Conservation (phyloP, 2,888 invertebrate genomes). For the Andrena haemorrhoa region DNA sequence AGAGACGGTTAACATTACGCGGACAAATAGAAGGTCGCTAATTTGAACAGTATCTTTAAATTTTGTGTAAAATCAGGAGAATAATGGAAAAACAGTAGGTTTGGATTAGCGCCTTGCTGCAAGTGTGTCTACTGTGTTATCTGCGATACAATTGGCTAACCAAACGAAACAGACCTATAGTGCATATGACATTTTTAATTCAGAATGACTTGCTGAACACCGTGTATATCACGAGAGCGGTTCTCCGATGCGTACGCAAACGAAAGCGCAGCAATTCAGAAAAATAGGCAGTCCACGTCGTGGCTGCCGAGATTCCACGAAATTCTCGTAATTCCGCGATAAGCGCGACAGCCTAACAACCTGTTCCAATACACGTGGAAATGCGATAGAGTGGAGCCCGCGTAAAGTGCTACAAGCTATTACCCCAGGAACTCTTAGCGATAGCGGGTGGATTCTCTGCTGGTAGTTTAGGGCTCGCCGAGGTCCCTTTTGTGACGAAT, state of each 20-base stretch:
- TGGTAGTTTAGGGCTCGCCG: constrained; percentile 1
- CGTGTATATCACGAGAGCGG: not conserved
- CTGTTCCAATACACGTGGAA: constrained; percentile 12
- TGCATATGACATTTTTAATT: no score
- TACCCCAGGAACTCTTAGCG: constrained; percentile 5
- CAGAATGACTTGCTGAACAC: no score
- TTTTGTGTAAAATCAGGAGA: no score
- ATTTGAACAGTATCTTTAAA: no score
- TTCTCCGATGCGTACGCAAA: constrained; percentile 1
- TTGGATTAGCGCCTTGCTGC: no score
- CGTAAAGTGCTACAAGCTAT: constrained; percentile 16
- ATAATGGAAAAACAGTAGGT: no score
- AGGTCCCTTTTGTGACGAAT: constrained; percentile 16
- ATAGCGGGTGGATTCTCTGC: constrained; percentile 4
- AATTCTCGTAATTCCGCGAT: constrained; percentile 19
- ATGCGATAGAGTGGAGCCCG: not conserved
- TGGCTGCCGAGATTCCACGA: not conserved
- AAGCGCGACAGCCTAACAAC: constrained; percentile 12
- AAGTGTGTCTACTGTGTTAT: no score
- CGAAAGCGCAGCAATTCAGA: not conserved
- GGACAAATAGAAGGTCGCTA: no score
- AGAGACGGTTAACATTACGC: no score
- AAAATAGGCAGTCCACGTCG: constrained; percentile 14
- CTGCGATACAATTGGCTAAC: no score
- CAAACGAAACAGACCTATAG: no score